A percentile compares a stretch with the other conserved stretches of the same genome.
These are phyloP conservation scores for Dromaius novaehollandiae DNA, from an alignment of 2,113 vertebrate species.

Conservation along the genomic window DNA sequence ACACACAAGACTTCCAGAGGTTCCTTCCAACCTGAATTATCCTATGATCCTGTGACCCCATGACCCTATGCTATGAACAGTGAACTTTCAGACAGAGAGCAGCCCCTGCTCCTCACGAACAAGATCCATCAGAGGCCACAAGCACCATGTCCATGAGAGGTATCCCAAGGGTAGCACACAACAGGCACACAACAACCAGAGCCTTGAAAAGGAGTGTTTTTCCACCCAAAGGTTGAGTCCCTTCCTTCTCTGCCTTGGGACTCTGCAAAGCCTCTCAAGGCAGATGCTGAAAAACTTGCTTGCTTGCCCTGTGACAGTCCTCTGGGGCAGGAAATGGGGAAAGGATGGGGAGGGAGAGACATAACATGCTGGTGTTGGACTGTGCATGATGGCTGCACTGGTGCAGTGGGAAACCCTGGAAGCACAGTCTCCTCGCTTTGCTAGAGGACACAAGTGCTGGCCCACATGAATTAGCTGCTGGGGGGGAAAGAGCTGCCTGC, in stretches of 20 bases:
- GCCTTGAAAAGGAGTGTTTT: no score
- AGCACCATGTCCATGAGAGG: no score
- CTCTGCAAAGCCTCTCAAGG: neutral
- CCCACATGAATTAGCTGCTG: neutral
- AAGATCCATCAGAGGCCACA: neutral
- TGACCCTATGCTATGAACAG: no score
- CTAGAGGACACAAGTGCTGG: neutral
- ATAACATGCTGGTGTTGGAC: neutral
- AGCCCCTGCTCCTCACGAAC: neutral
- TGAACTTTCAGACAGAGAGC: neutral
- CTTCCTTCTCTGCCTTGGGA: neutral
- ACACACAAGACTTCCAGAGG: neutral
- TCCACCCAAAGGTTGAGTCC: no score
- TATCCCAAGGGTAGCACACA: neutral
- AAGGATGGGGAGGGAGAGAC: neutral
- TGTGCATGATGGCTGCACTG: accelerated
- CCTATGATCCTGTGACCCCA: neutral
- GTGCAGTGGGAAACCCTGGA: neutral
- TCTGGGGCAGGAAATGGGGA: neutral
- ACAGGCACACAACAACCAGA: neutral
- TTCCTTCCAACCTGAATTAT: neutral
- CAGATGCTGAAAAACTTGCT: neutral
- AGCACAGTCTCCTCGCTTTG: neutral
- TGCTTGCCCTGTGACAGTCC: neutral
- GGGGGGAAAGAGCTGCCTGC: no score